A percentile compares a stretch with the other conserved stretches of the same genome.
Conservation (phyloP, 2,888 invertebrate species). For the Ypsolopha scabrella region DNA sequence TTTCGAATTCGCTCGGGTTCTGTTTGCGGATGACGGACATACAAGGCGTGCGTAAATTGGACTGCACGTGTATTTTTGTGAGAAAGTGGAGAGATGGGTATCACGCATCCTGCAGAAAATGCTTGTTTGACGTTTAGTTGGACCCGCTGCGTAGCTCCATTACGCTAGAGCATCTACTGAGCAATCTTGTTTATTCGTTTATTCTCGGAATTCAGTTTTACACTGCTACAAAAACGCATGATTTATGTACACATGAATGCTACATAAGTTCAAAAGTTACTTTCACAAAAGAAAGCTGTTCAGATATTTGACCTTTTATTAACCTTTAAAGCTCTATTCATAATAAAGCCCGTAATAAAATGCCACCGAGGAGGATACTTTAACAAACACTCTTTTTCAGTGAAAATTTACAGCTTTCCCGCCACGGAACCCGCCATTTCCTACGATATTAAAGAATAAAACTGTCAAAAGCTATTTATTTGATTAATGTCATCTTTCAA, state of each 20-base stretch:
- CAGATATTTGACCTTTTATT: too few species aligned
- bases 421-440: constrained; percentile 15
- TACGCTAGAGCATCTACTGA: not conserved
- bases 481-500: constrained; percentile 35
- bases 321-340: too few species aligned
- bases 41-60: not conserved
- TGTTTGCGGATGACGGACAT: not conserved
- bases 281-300: too few species aligned
- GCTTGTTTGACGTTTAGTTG: not conserved
- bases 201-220: too few species aligned
- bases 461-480: constrained; percentile 56
- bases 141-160: not conserved
- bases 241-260: too few species aligned
- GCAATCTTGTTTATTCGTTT: not conserved
- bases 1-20: not conserved
- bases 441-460: constrained; percentile 44
- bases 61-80: not conserved
- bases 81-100: too few species aligned
- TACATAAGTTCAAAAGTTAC: too few species aligned
- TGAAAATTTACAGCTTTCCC: constrained; percentile 1
- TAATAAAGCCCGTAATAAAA: not conserved
- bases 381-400: not conserved
- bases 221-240: too few species aligned
- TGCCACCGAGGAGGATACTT: not conserved
- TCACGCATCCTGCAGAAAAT: not conserved